A percentile compares a stretch with the other conserved stretches of the same genome.
Evolutionary conservation across 37 sponge, comb jelly and placozoan genomes (phyloP).

Genomic region (Beroe ovata): DNA sequence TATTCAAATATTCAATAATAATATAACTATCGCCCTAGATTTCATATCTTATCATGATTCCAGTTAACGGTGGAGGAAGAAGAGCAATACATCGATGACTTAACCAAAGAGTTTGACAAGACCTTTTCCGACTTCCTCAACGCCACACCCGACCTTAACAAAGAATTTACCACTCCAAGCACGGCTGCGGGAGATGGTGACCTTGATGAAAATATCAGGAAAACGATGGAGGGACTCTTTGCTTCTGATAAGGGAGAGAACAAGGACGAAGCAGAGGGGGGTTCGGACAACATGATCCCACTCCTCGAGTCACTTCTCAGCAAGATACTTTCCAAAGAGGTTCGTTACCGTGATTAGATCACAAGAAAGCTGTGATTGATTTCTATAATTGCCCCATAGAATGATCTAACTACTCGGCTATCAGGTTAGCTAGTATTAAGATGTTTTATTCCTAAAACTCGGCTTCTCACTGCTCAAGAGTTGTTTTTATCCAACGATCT

Average conservation of each 20-base stretch:
- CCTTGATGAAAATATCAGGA: not conserved
- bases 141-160: not conserved
- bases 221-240: not conserved
- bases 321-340: slow-evolving; percentile 17
- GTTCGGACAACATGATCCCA: not conserved
- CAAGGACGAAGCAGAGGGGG: not conserved
- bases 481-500: no score
- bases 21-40: no score
- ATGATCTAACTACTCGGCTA: no score
- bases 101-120: slow-evolving; percentile 27
- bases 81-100: slow-evolving; percentile 5
- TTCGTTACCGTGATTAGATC: not conserved
- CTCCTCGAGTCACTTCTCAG: not conserved
- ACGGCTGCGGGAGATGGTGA: not conserved
- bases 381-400: no score
- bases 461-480: no score
- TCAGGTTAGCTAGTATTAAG: no score
- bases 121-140: not conserved
- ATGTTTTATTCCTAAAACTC: no score
- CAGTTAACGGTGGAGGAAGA: slow-evolving; percentile 10
- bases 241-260: not conserved
- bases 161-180: no score
- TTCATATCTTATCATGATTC: not conserved
- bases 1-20: no score
- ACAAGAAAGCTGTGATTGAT: no score